These are phyloP conservation scores for Nephrotoma flavescens DNA, from an alignment of 2,888 invertebrate species.

Conservation along the genomic window DNA sequence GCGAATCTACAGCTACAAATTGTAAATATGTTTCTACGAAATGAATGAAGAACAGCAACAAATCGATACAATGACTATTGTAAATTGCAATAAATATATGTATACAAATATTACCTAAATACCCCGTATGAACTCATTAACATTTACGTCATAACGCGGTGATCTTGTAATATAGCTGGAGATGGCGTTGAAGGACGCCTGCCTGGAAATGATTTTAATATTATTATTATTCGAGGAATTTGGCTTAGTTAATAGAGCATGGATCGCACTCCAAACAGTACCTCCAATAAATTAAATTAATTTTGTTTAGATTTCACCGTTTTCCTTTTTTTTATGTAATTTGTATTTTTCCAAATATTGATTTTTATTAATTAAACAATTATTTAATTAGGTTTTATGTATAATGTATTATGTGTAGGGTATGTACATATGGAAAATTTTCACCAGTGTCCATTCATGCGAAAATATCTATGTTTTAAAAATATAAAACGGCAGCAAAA, in stretches of 20 bases:
- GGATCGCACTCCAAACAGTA: not conserved
- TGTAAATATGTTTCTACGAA: not conserved
- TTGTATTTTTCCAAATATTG: not conserved
- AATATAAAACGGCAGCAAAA: not conserved
- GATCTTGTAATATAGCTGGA: not conserved
- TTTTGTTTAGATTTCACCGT: not conserved
- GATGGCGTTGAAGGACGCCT: not conserved
- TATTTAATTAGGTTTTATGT: not conserved
- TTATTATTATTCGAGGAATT: not conserved
- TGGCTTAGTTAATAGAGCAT: not conserved
- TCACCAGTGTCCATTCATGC: not conserved
- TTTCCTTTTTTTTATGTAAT: not conserved
- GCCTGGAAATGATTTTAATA: not conserved
- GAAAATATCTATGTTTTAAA: not conserved
- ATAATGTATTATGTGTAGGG: not conserved
- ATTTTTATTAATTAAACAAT: not conserved
- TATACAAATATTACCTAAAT: not conserved
- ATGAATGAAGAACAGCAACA: not conserved
- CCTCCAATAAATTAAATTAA: not conserved
- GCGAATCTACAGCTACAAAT: not conserved
- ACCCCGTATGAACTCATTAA: not conserved
- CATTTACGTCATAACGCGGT: not conserved
- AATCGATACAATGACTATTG: not conserved
- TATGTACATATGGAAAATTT: not conserved
- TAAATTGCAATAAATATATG: not conserved